Conservation (phyloP, 2,113 vertebrate genomes). For the Chelonoidis abingdonii region DNA sequence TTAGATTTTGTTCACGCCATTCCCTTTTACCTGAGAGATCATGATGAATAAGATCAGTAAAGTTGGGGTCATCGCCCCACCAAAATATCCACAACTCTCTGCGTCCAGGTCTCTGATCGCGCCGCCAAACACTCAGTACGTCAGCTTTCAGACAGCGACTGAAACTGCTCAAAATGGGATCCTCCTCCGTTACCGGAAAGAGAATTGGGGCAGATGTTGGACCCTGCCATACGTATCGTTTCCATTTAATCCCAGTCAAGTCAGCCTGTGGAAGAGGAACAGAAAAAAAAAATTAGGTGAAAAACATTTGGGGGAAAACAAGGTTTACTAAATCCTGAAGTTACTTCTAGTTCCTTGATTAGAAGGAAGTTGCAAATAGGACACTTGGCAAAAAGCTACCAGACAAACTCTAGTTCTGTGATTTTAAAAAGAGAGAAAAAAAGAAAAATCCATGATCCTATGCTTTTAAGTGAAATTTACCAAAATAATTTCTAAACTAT, state of each 20-base stretch:
- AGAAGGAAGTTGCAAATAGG: neutral
- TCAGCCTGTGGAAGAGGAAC: slow-evolving; percentile 84
- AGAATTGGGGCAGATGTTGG: slow-evolving; percentile 97
- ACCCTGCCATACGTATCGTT: slow-evolving; percentile 96
- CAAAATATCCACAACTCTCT: slow-evolving; percentile 98
- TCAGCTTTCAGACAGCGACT: slow-evolving; percentile 97
- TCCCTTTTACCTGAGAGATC: slow-evolving; percentile 89
- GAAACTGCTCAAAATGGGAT: slow-evolving; percentile 98
- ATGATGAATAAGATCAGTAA: slow-evolving; percentile 94
- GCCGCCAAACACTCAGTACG: slow-evolving; percentile 94
- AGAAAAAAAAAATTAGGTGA: neutral
- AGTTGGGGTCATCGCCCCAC: slow-evolving; percentile 98
- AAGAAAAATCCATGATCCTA: neutral
- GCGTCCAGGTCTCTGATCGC: slow-evolving; percentile 93
- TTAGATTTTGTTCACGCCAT: rapidly evolving
- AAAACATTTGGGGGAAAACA: neutral
- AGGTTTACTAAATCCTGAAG: neutral
- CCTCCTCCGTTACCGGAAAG: slow-evolving; percentile 97
- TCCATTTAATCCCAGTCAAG: slow-evolving; percentile 99
- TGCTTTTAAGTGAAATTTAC: rapidly evolving
- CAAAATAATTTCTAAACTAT: rapidly evolving
- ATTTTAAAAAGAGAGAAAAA: neutral
- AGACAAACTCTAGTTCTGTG: neutral
- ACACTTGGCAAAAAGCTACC: neutral
- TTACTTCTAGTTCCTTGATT: neutral